A percentile compares a stretch with the other conserved stretches of the same genome.
These are phyloP conservation scores for Chionodraco myersi DNA, from an alignment of 2,113 vertebrate species.

Conservation along the genomic window DNA sequence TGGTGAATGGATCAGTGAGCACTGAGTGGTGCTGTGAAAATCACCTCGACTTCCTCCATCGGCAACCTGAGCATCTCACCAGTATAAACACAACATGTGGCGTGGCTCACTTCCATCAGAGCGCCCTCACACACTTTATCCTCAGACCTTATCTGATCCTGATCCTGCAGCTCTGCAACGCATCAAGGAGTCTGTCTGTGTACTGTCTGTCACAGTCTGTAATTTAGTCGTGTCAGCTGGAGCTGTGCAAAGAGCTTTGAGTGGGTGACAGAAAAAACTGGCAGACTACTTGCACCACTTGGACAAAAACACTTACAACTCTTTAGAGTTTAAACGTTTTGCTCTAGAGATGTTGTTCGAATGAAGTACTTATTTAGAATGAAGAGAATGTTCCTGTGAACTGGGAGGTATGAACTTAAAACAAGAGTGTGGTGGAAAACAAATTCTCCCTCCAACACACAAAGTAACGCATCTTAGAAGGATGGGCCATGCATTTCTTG, in stretches of 20 bases:
- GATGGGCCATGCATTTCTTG: not conserved
- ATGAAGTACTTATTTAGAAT: constrained; percentile 36
- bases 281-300: constrained; percentile 16
- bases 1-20: constrained; percentile 19
- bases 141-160: constrained; percentile 52
- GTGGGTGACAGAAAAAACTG: constrained; percentile 38
- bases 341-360: not conserved
- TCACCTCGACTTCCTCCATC: constrained; percentile 1
- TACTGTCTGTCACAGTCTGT: constrained; percentile 59
- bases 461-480: not conserved
- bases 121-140: constrained; percentile 15
- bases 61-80: constrained; percentile 32
- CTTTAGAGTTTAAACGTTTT: not conserved
- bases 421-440: constrained; percentile 10
- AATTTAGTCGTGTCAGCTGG: constrained; percentile 60
- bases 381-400: not conserved
- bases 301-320: constrained; percentile 18
- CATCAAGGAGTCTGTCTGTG: constrained; percentile 56
- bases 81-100: constrained; percentile 40
- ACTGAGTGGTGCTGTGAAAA: constrained; percentile 15
- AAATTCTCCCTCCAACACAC: not conserved
- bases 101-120: constrained; percentile 41
- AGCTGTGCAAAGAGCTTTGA: constrained; percentile 29
- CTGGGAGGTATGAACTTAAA: not conserved
- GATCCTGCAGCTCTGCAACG: constrained; percentile 47